Base-by-base conservation (phyloP, 2,888 invertebrate species). In the Chaetogeoica ovagalla region DNA sequence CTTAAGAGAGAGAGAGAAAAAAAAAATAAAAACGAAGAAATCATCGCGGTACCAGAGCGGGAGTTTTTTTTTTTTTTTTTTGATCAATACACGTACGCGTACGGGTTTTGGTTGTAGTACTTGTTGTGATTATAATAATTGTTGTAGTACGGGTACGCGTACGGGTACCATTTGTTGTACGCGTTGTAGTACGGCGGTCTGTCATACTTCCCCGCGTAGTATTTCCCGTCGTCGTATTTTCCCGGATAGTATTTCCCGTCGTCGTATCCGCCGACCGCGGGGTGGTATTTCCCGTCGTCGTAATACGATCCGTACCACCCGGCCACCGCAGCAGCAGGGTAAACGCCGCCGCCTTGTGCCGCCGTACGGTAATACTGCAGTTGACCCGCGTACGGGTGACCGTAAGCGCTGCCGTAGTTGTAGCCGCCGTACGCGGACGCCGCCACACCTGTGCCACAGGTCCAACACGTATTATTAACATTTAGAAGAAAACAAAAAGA, bases 221-320 rank as follows among this genome's bases (percentile, higher is more conserved):
- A 83, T 59, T 82, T 82, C 75, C 82, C 76, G 79, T 81, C 74
- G 57, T 81, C 79, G 65, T 81, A 75, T 70, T 82, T 83, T 69
- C 82, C 82, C 55, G 83, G 82, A 69, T 82, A 82, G 82, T 83
- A 83, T 57, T 82, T 82, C 70, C 81, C 77, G 68, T 76, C 75
- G 43, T 81, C 75, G 62, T 81, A 79, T 79, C 79, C 21, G 15
- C 8, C 37, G 19, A 30, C 30, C 30, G 30, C 30, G 30, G 63
- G 30, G 66, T 60, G 71, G 30, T 52, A 55, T 19, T 75, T 74
- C 15, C 81, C 74, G n/a, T 66, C 72, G 21, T 82, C 83, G 81
- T 83, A 83, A 9, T 43, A 6, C 43, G 48, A 13, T 13, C 13
- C 13, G 15, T 48, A 48, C 48, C 48, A 48, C 13, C 48, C 11